Base-by-base conservation (phyloP, 2,113 vertebrate species). In the Ptychochromis oligacanthus region DNA sequence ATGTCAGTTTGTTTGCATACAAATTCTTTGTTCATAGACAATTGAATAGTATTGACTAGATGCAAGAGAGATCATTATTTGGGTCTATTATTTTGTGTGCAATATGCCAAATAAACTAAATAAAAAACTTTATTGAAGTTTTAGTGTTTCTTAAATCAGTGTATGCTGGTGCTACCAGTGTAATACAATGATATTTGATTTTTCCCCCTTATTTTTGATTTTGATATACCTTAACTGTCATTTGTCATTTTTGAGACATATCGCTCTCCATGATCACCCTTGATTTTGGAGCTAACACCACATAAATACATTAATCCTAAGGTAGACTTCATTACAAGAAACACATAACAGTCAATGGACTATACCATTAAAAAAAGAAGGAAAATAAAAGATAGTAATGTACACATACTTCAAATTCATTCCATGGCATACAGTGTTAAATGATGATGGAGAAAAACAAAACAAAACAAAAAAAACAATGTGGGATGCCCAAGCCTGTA, bases 81-180 rank as follows among this genome's bases (percentile, higher is more conserved):
- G 81, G 77, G 64, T 87, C 77, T 91, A 75, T 91, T 80, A 28
- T 88, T 89, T 83, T 91, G 79, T 93, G 87, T 95, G 91, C 88
- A 91, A 93, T 93, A 78, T 95, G 90, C 79, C 87, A 92, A 94
- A 94, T 79, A 92, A 92, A 92, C 84, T 64, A 88, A 96, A 94
- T 95, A 95, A 95, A 95, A 86, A 86, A 58, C 92, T 77, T 80
- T 87, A 83, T 79, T 46, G n/a, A 87, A 83, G 64, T 57, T 40
- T 80, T 62, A 52, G 24, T 26, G 13, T 75, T 70, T 74, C 28
- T 34, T 6, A 34, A 54, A 17, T 84, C 11, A 24, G 2, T 79
- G 31, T 54, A 54, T 5, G 46, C 31, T 72, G 17, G 26, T n/a
- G 31, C 18, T n/a, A 54, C 31, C 26, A 18, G n/a, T 55, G 54